Evolutionary conservation across 2,113 vertebrate species (phyloP), one percentile per base, ranked within the genome.

Genomic region (Burhinus oedicnemus): DNA sequence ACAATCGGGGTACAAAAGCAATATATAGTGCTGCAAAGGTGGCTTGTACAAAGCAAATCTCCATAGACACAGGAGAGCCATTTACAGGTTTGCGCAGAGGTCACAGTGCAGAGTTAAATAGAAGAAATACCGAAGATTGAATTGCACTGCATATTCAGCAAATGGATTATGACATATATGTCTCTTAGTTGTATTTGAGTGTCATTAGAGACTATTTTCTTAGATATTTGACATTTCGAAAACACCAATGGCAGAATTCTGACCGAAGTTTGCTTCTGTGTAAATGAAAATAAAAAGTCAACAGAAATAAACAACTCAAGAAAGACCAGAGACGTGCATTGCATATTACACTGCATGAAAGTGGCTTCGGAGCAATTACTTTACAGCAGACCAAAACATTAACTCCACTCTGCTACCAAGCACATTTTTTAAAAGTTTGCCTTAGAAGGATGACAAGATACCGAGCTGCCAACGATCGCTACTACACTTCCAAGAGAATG

Each of bases 391-490:
- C 20, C 13, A 92, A 82, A 86, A 34, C 49, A 90, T 52, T 86
- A 83, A 74, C 92, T 65, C 17, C 44, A 82, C 38, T 58, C 30
- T 75, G 51, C 8, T 30, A 79, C 17, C 61, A 95, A 89, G 47
- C 2, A 66, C 5, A 15, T 54, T 65, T 85, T 82, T 70, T 25
- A 5, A 32, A 83, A 58, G 3, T 62, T 93, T 87, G 22, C 22
- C 52, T 82, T 60, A 82, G 9, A 29, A 40, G 11, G 5, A 75
- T 38, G 51, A 89, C 32, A 84, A 68, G 61, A 78, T 38, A 71
- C 15, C 2, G 1, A 87, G 38, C 12, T 65, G 58, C 29, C n/a
- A 81, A 6, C 14, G 51, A 58, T 20, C 0, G 0, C 51, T 66
- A 16, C 23, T n/a, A 65, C 3, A 27, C 3, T 36, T 82, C 52